A percentile compares a stretch with the other conserved stretches of the same genome.
Evolutionary conservation across 2,888 invertebrate species (phyloP).

Genomic region (Scrobipalpa atriplicella): DNA sequence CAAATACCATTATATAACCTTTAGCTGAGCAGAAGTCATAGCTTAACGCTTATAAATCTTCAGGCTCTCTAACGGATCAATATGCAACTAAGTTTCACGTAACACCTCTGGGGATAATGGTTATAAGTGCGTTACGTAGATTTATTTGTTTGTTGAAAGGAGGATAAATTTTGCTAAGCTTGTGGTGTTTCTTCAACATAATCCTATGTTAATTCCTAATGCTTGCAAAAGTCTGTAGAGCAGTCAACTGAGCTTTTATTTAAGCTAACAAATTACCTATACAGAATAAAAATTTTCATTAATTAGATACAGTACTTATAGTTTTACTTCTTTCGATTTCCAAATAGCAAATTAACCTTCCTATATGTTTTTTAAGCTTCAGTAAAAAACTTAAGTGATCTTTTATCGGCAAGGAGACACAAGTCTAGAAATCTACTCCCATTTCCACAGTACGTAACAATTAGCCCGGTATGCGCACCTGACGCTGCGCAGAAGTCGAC

Average conservation of each 20-base stretch:
- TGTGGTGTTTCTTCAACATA: background rate
- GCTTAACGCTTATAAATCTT: conserved; percentile 15
- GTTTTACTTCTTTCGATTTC: too few relatives aligned
- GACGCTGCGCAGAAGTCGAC: conserved; percentile 7
- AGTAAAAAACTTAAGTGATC: too few relatives aligned
- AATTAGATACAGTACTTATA: too few relatives aligned
- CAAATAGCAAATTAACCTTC: too few relatives aligned
- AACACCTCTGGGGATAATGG: background rate
- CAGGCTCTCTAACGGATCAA: conserved; percentile 13
- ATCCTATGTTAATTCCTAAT: too few relatives aligned
- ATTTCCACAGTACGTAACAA: conserved; percentile 24
- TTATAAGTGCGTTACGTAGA: conserved; percentile 4
- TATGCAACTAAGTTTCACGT: conserved; percentile 9
- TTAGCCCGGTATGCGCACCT: conserved; percentile 33
- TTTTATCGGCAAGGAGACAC: background rate
- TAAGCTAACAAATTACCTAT: too few relatives aligned
- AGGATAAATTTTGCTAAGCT: background rate
- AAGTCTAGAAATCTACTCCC: conserved; percentile 8
- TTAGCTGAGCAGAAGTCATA: conserved; percentile 16
- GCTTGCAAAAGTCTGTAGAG: too few relatives aligned
- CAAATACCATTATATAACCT: conserved; percentile 13
- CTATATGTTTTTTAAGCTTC: too few relatives aligned
- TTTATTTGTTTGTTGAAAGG: conserved; percentile 12
- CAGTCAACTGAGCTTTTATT: too few relatives aligned
- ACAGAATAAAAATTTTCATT: too few relatives aligned